These are phyloP conservation scores for Stomatorhinus walkeri DNA, from an alignment of 2,797 vertebrate species.

Conservation along the genomic window DNA sequence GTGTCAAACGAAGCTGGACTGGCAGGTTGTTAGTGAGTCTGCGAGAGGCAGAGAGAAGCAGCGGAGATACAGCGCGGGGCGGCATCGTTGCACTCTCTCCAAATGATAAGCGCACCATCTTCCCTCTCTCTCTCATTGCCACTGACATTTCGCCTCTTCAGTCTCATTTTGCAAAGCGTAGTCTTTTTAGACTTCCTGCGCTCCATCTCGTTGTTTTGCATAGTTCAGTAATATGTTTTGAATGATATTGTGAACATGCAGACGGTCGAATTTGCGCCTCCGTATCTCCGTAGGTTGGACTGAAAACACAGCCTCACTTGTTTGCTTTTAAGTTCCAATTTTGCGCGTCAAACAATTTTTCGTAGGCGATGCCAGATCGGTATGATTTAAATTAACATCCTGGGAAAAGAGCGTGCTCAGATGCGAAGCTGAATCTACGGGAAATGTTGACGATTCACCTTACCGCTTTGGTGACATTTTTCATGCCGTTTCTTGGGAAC, in stretches of 20 bases:
- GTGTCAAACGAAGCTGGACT: slow-evolving; percentile 53
- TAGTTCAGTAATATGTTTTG: slow-evolving; percentile 34
- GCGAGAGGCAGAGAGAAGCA: slow-evolving; percentile 40
- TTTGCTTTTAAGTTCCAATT: slow-evolving; percentile 19
- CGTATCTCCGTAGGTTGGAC: slow-evolving; percentile 22
- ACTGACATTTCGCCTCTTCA: slow-evolving; percentile 30
- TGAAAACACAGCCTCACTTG: slow-evolving; percentile 11
- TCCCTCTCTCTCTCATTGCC: slow-evolving; percentile 30
- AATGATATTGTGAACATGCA: slow-evolving; percentile 34
- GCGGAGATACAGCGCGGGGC: slow-evolving; percentile 21
- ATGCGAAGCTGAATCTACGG: slow-evolving; percentile 35
- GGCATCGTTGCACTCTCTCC: slow-evolving; percentile 40
- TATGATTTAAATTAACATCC: slow-evolving; percentile 40
- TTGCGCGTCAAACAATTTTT: slow-evolving; percentile 16
- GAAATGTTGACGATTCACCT: slow-evolving; percentile 46
- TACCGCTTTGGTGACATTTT: slow-evolving; percentile 30
- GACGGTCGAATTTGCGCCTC: slow-evolving; percentile 42
- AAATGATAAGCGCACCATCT: slow-evolving; percentile 44
- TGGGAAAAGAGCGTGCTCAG: slow-evolving; percentile 51
- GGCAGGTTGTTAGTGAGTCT: slow-evolving; percentile 60
- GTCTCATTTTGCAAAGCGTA: slow-evolving; percentile 43
- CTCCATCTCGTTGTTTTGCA: slow-evolving; percentile 27
- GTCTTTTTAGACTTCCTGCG: slow-evolving; percentile 27
- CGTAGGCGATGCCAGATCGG: slow-evolving; percentile 22
- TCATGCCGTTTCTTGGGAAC: slow-evolving; percentile 28